Conservation (phyloP, 2,888 invertebrate genomes). For the Nemotelus pantherinus region DNA sequence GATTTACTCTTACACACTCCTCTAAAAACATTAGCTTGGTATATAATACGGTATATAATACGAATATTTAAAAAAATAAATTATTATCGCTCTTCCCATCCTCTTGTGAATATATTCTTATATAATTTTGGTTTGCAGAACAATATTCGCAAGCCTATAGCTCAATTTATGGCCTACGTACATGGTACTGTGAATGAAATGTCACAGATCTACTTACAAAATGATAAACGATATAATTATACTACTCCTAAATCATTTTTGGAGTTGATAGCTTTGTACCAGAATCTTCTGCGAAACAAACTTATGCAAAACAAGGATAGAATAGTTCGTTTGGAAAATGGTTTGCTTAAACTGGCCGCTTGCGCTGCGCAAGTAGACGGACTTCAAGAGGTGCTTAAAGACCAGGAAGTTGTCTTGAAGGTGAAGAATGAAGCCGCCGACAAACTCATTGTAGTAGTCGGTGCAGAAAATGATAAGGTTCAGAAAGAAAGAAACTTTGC, state of each 20-base stretch:
- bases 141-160: conserved; percentile 72
- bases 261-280: conserved; percentile 87
- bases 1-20: not conserved
- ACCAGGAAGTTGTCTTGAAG: conserved; percentile 84
- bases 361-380: conserved; percentile 88
- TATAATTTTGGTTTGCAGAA: conserved; percentile 59
- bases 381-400: conserved; percentile 75
- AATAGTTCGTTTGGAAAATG: conserved; percentile 84
- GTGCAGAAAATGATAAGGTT: conserved; percentile 90
- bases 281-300: conserved; percentile 76
- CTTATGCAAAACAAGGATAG: conserved; percentile 76
- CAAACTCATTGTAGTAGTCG: conserved; percentile 84
- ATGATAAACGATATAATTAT: conserved; percentile 92
- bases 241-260: conserved; percentile 96
- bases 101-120: not conserved
- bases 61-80: not conserved
- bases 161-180: conserved; percentile 89
- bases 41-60: not conserved
- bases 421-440: conserved; percentile 92
- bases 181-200: conserved; percentile 89
- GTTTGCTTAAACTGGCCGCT: conserved; percentile 85
- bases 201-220: conserved; percentile 80
- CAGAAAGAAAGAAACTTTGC: conserved; percentile 84
- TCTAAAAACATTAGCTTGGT: not conserved
- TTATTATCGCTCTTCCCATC: not conserved